phyloP scores from a whole-genome alignment of 1,140 invertebrate species.

The Radopholus similis region DNA sequence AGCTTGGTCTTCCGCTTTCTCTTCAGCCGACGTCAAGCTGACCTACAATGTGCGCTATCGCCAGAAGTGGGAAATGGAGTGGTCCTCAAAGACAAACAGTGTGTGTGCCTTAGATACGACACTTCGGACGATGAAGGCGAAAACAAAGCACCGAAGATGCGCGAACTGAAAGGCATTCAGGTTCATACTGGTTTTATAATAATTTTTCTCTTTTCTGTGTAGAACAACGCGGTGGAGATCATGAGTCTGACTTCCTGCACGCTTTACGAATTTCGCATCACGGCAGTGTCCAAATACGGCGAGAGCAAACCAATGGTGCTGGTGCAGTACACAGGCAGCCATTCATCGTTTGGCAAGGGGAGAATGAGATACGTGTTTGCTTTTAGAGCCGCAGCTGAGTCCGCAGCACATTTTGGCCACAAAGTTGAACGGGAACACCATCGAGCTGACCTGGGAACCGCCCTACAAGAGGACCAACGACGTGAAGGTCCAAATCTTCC shows the following conservation, averaged over 20 bases:
- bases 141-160: constrained; percentile 33
- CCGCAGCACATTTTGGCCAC: constrained; percentile 59
- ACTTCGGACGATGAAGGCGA: constrained; percentile 9
- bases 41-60: constrained; percentile 58
- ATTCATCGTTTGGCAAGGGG: not conserved
- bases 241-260: constrained; percentile 59
- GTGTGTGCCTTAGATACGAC: constrained; percentile 28
- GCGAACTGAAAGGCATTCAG: constrained; percentile 53
- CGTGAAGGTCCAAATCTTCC: constrained; percentile 42
- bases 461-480: constrained; percentile 54
- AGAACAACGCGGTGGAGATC: constrained; percentile 45
- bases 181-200: constrained; percentile 6
- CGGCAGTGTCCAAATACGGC: constrained; percentile 56
- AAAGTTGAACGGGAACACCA: constrained; percentile 54
- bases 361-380: not conserved
- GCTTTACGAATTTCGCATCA: constrained; percentile 58
- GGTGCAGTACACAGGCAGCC: constrained; percentile 57
- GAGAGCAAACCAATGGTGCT: constrained; percentile 56
- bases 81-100: not conserved
- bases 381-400: constrained; percentile 55
- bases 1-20: constrained; percentile 58
- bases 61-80: constrained; percentile 45
- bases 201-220: constrained; percentile 2
- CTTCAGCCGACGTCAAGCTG: constrained; percentile 50
- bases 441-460: constrained; percentile 58